A percentile compares a stretch with the other conserved stretches of the same genome.
These are phyloP conservation scores for Dicycla oo DNA, from an alignment of 2,888 invertebrate species.

Conservation along the genomic window DNA sequence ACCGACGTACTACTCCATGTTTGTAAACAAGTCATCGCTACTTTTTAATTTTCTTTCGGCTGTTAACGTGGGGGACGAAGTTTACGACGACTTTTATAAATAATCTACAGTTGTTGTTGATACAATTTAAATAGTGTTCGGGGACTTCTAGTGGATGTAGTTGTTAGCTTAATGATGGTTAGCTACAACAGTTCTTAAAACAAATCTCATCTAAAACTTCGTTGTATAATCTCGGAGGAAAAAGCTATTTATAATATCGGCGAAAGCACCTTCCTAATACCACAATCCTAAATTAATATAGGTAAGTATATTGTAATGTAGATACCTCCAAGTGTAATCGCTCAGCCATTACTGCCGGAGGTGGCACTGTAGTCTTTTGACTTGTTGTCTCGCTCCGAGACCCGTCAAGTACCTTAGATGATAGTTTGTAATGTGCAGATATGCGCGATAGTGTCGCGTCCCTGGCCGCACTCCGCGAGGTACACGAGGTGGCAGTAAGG, in stretches of 20 bases:
- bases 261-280: not conserved
- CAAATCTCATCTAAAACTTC: constrained; percentile 11
- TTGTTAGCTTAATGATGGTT: constrained; percentile 15
- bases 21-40: constrained; percentile 67
- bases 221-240: not conserved
- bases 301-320: not conserved
- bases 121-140: constrained; percentile 47
- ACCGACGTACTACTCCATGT: constrained; percentile 37
- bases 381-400: not conserved
- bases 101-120: constrained; percentile 43
- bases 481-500: constrained; percentile 48
- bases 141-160: constrained; percentile 16
- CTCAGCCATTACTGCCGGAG: not conserved
- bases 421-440: not conserved
- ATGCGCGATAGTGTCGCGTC: not conserved
- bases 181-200: constrained; percentile 3
- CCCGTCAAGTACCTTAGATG: not conserved
- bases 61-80: constrained; percentile 44
- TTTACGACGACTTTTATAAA: constrained; percentile 8
- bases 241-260: not conserved
- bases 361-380: not conserved
- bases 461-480: constrained; percentile 3
- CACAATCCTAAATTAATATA: not conserved
- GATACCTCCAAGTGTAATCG: not conserved
- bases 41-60: constrained; percentile 65